A percentile compares a stretch with the other conserved stretches of the same genome.
Evolutionary conservation across 2,797 vertebrate genomes (phyloP).

Genomic region (Cygnus olor): DNA sequence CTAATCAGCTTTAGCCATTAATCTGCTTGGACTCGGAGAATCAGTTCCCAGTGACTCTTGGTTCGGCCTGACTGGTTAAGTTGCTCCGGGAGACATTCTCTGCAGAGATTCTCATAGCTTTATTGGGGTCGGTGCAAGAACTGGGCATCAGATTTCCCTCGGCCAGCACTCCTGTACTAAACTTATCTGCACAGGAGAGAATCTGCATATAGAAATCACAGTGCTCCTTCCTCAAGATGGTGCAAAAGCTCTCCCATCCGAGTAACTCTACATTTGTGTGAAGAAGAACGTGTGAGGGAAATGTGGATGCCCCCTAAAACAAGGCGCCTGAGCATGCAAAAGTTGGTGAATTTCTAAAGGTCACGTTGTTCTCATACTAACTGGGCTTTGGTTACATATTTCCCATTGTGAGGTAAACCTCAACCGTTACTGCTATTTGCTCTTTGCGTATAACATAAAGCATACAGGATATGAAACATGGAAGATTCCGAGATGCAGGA

Average conservation of each 20-base stretch:
- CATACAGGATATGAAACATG: background rate
- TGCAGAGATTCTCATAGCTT: background rate
- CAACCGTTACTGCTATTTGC: background rate
- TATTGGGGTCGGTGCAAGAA: background rate
- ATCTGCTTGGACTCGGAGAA: background rate
- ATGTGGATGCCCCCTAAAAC: background rate
- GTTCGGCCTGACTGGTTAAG: background rate
- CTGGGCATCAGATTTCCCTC: background rate
- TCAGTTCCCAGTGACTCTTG: rapidly evolving
- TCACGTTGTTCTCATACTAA: background rate
- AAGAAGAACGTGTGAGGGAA: background rate
- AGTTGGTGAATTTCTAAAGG: background rate
- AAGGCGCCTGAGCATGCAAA: background rate
- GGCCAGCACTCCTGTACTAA: background rate
- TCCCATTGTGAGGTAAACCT: background rate
- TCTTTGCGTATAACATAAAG: background rate
- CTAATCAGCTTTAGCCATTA: background rate
- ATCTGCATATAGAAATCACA: background rate
- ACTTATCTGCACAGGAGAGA: background rate
- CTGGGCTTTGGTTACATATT: background rate
- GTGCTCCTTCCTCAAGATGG: conserved; percentile 8
- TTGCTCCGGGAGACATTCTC: background rate
- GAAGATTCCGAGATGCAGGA: background rate
- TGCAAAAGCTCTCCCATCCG: conserved; percentile 7
- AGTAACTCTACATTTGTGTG: background rate